phyloP scores from a whole-genome alignment of 1,140 invertebrate species.

The Odontomachus brunneus region DNA sequence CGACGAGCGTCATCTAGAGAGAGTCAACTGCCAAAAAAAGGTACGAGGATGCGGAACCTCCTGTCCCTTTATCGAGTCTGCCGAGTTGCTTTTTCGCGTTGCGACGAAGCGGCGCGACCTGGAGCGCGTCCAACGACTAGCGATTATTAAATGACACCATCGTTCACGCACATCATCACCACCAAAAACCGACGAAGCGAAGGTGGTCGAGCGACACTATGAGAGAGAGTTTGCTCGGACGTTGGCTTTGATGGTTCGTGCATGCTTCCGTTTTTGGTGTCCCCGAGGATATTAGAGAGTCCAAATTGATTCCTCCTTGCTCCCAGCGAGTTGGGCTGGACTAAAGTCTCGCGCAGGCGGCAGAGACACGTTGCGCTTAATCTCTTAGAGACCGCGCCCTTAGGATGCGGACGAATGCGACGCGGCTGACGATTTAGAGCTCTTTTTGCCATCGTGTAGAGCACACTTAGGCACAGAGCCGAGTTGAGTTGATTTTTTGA shows the following conservation, averaged over 20 bases:
- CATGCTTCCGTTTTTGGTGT: conserved; percentile 61
- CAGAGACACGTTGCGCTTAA: conserved; percentile 18
- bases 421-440: conserved; percentile 42
- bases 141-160: conserved; percentile 15
- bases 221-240: conserved; percentile 44
- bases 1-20: conserved; percentile 8
- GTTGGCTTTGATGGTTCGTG: conserved; percentile 67
- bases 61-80: background rate
- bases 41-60: conserved; percentile 31
- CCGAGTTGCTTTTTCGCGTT: no score
- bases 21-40: conserved; percentile 49
- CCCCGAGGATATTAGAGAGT: conserved; percentile 52
- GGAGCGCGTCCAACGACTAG: background rate
- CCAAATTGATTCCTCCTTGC: conserved; percentile 23
- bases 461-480: conserved; percentile 15
- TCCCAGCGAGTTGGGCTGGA: background rate
- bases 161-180: conserved; percentile 77
- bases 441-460: conserved; percentile 50
- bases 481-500: conserved; percentile 27
- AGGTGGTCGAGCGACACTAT: conserved; percentile 64
- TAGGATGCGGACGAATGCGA: conserved; percentile 48
- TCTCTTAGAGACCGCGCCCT: conserved; percentile 23
- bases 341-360: conserved; percentile 6
- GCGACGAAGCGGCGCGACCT: no score
- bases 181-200: conserved; percentile 74